A percentile compares a stretch with the other conserved stretches of the same genome.
These are phyloP conservation scores for Apostichopus parvimensis DNA, from an alignment of 35 echinoderm and acorn worm genomes.

Conservation along the genomic window DNA sequence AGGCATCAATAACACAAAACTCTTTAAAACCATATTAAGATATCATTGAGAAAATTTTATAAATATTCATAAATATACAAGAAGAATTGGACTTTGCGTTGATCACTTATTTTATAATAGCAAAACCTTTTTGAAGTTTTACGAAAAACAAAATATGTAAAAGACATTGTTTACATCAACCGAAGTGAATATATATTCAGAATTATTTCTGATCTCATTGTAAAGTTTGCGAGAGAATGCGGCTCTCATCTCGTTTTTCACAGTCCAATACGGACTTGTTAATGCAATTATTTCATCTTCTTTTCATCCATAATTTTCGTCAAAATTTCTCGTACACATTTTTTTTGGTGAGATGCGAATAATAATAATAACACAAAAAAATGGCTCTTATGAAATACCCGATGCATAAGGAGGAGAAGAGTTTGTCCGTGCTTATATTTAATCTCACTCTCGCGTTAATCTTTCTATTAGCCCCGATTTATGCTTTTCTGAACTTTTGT, in stretches of 20 bases:
- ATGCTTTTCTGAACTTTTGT: background rate
- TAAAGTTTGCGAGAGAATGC: background rate
- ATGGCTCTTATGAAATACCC: background rate
- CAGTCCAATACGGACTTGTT: background rate
- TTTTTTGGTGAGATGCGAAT: background rate
- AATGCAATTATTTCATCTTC: background rate
- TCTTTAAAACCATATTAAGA: too few relatives aligned
- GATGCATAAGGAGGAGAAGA: background rate
- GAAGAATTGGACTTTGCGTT: too few relatives aligned
- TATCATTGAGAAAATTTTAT: too few relatives aligned
- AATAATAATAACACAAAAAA: background rate
- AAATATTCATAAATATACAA: too few relatives aligned
- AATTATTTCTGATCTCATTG: background rate
- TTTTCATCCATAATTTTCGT: background rate
- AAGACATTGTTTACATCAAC: background rate
- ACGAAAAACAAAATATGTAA: background rate
- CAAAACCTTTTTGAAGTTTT: too few relatives aligned
- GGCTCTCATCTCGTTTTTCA: background rate
- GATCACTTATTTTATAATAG: too few relatives aligned
- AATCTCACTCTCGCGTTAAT: background rate
- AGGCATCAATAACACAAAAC: too few relatives aligned
- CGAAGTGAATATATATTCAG: background rate
- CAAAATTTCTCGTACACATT: background rate
- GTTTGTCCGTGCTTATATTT: background rate
- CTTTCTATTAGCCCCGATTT: background rate